phyloP scores from a whole-genome alignment of 2,888 invertebrate species.

The Macrosoma leucophasiata region DNA sequence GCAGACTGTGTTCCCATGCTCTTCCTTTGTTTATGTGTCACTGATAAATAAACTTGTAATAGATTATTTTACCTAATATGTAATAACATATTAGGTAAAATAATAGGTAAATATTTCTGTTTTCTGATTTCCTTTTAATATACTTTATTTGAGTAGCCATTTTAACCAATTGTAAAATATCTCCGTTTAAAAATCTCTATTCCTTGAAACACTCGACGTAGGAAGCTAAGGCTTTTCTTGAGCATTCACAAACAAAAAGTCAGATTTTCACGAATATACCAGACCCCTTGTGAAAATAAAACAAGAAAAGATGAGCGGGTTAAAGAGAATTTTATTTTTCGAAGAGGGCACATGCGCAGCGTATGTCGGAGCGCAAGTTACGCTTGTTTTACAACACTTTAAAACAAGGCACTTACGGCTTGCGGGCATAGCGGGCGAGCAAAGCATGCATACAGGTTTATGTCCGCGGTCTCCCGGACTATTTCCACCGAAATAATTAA shows the following conservation, averaged over 20 bases:
- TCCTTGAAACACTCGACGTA: no score
- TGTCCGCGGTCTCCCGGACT: conserved; percentile 55
- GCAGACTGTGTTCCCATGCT: no score
- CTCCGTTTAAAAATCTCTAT: no score
- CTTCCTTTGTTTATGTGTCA: no score
- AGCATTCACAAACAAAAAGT: background rate
- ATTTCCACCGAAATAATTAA: conserved; percentile 67
- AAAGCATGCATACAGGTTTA: conserved; percentile 62
- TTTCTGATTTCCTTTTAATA: no score
- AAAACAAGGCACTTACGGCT: conserved; percentile 65
- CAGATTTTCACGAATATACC: background rate
- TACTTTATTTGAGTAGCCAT: no score
- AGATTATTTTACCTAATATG: no score
- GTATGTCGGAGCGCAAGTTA: conserved; percentile 40
- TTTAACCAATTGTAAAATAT: no score
- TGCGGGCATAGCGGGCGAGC: conserved; percentile 40
- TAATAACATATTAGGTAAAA: no score
- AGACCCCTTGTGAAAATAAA: conserved; percentile 31
- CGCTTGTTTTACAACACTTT: conserved; percentile 72
- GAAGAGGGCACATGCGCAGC: conserved; percentile 40
- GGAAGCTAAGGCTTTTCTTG: no score
- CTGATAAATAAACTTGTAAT: no score
- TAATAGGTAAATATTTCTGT: no score
- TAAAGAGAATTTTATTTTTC: conserved; percentile 44
- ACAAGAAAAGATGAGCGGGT: conserved; percentile 28